Conservation (phyloP, 2,888 invertebrate species). For the Agriopis aurantiaria region DNA sequence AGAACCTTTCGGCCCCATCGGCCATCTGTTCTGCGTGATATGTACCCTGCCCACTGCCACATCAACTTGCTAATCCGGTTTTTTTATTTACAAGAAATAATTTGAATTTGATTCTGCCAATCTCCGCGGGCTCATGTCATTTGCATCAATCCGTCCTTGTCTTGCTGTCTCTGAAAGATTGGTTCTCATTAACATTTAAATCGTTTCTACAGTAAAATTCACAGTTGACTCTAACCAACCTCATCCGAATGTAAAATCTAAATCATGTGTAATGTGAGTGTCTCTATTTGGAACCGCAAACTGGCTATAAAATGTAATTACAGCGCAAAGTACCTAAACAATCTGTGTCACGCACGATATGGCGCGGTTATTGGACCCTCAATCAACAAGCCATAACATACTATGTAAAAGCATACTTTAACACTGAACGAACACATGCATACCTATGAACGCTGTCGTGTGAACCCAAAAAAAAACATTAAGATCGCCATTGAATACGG, state of each 20-base stretch:
- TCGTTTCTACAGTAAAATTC: background rate
- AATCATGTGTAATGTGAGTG: slow-evolving; percentile 42
- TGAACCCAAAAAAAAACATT: slow-evolving; percentile 41
- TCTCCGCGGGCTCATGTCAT: too few species aligned
- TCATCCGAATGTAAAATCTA: slow-evolving; percentile 35
- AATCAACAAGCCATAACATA: slow-evolving; percentile 45
- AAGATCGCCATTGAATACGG: slow-evolving; percentile 20
- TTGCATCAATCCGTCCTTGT: too few species aligned
- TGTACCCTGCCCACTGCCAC: too few species aligned
- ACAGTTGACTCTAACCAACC: background rate
- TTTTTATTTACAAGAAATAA: too few species aligned
- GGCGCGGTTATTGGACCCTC: slow-evolving; percentile 43
- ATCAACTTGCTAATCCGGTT: too few species aligned
- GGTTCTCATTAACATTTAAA: too few species aligned
- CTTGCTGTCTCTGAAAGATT: too few species aligned
- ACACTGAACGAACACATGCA: slow-evolving; percentile 40
- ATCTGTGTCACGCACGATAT: slow-evolving; percentile 42
- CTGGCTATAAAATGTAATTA: slow-evolving; percentile 47
- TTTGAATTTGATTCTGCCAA: too few species aligned
- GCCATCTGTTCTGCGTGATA: too few species aligned
- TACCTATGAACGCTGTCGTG: slow-evolving; percentile 33
- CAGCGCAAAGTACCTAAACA: slow-evolving; percentile 45
- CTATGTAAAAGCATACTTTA: slow-evolving; percentile 39
- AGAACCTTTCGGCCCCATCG: too few species aligned
- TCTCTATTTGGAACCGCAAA: slow-evolving; percentile 44